These are phyloP conservation scores for Papilio glaucus DNA, from an alignment of 1,140 invertebrate genomes.

Conservation along the genomic window DNA sequence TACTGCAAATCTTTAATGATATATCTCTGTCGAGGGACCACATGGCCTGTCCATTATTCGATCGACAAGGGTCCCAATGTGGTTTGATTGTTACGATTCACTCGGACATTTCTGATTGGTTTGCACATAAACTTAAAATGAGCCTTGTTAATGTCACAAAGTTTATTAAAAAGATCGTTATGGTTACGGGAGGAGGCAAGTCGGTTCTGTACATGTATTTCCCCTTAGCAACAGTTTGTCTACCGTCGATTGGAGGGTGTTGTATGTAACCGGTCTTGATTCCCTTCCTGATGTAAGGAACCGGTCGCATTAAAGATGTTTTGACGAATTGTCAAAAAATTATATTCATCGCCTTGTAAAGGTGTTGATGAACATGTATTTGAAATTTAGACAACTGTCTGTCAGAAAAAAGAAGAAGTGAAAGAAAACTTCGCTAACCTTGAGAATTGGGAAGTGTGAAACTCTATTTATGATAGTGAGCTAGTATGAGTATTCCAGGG, in stretches of 20 bases:
- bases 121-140: slow-evolving; percentile 50
- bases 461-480: too few relatives aligned
- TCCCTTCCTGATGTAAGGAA: slow-evolving; percentile 50
- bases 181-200: slow-evolving; percentile 43
- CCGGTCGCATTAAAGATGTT: slow-evolving; percentile 13
- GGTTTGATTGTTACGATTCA: slow-evolving; percentile 60
- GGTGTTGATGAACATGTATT: background rate
- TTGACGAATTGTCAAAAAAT: slow-evolving; percentile 8
- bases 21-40: slow-evolving; percentile 45
- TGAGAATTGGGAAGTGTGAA: too few relatives aligned
- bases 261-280: slow-evolving; percentile 62
- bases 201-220: slow-evolving; percentile 53
- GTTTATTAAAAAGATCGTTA: slow-evolving; percentile 49
- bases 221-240: slow-evolving; percentile 60
- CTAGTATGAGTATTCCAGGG: too few relatives aligned
- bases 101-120: slow-evolving; percentile 56
- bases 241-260: slow-evolving; percentile 57
- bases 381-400: too few relatives aligned
- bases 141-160: slow-evolving; percentile 57
- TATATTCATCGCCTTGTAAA: background rate
- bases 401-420: too few relatives aligned
- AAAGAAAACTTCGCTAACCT: too few relatives aligned
- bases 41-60: slow-evolving; percentile 59
- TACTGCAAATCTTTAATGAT: slow-evolving; percentile 46
- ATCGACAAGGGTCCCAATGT: slow-evolving; percentile 63